Evolutionary conservation across 2,888 invertebrate genomes (phyloP).

Genomic region (Boloria selene): DNA sequence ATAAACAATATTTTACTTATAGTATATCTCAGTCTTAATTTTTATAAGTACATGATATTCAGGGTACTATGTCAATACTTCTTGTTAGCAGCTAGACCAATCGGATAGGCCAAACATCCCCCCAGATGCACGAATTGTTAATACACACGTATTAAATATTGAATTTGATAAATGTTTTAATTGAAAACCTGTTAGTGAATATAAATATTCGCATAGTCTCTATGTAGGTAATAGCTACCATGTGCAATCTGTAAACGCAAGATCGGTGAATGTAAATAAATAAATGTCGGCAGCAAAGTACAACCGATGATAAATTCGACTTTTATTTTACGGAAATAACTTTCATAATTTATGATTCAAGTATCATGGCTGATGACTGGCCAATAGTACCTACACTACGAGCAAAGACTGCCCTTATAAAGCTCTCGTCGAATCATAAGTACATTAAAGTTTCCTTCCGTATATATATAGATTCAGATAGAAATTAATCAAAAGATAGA

Average conservation of each 20-base stretch:
- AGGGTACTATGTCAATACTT: too few species aligned
- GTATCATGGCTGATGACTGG: too few species aligned
- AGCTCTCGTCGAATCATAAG: background rate
- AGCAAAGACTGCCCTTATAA: background rate
- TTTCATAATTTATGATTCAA: constrained; percentile 30
- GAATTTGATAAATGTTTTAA: background rate
- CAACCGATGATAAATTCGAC: constrained; percentile 32
- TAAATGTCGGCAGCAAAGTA: constrained; percentile 30
- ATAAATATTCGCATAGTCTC: constrained; percentile 1
- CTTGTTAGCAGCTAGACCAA: too few species aligned
- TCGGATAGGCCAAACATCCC: too few species aligned
- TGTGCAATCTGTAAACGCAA: constrained; percentile 23
- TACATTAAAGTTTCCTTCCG: background rate
- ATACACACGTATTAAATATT: too few species aligned
- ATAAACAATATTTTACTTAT: too few species aligned
- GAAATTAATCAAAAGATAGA: too few species aligned
- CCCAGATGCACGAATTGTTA: too few species aligned
- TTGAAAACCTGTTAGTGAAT: background rate
- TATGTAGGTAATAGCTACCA: background rate
- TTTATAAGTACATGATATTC: too few species aligned
- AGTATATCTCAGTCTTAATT: too few species aligned
- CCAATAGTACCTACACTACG: too few species aligned
- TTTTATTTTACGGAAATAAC: constrained; percentile 32
- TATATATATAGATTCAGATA: too few species aligned
- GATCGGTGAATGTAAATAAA: constrained; percentile 26